Conservation (phyloP, 2,113 vertebrate species). For the Heterotis niloticus region DNA sequence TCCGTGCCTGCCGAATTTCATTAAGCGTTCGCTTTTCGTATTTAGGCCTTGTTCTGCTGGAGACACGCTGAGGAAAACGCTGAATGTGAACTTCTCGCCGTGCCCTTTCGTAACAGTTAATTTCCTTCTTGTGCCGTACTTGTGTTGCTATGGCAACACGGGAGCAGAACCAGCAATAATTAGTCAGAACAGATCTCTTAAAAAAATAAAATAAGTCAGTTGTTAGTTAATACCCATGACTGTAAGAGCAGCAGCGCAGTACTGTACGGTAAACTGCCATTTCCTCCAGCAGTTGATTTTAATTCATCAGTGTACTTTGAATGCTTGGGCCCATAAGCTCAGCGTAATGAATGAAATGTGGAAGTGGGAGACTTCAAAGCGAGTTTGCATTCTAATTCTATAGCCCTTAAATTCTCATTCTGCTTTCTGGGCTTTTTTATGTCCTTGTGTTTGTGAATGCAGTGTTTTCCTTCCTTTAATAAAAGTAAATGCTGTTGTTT, state of each 20-base stretch:
- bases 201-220: too few relatives aligned
- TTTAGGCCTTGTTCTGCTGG: not conserved
- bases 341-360: not conserved
- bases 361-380: not conserved
- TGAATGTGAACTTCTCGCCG: not conserved
- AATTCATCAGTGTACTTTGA: not conserved
- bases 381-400: not conserved
- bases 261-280: not conserved
- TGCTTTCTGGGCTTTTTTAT: not conserved
- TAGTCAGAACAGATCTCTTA: not conserved
- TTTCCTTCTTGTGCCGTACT: constrained; percentile 2
- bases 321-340: not conserved
- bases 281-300: not conserved
- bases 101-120: constrained; percentile 17
- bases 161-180: not conserved
- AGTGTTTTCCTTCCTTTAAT: too few relatives aligned
- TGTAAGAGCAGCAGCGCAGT: not conserved
- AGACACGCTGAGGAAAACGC: not conserved
- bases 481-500: constrained; percentile 19
- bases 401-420: not conserved
- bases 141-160: constrained; percentile 34
- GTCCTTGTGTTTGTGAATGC: constrained; percentile 6
- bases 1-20: not conserved
- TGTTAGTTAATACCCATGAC: not conserved
- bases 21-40: not conserved